Evolutionary conservation across 2,113 vertebrate genomes (phyloP).

Genomic region (Sebastes fasciatus): DNA sequence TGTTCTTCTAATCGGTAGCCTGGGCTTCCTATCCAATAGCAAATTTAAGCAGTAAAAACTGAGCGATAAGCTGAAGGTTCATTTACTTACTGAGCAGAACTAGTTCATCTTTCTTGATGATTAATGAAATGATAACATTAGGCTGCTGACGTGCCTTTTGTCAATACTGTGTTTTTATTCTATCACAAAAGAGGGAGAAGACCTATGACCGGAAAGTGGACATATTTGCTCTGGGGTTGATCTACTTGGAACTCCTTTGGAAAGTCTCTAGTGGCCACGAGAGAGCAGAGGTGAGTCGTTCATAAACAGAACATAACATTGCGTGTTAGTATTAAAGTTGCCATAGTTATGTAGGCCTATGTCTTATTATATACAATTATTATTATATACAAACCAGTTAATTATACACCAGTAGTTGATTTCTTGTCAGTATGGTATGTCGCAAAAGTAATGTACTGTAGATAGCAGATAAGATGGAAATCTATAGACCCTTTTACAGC

Average conservation of each 20-base stretch:
- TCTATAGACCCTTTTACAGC: no score
- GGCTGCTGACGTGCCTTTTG: neutral
- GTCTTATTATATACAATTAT: neutral
- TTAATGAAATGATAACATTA: neutral
- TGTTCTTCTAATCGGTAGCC: neutral
- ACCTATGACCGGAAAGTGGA: slow-evolving; percentile 87
- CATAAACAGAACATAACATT: neutral
- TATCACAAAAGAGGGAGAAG: neutral
- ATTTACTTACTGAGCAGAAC: neutral
- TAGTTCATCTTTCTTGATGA: neutral
- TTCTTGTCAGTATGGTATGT: neutral
- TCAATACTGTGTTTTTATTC: neutral
- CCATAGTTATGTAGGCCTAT: neutral
- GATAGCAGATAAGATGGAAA: neutral
- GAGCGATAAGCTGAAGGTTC: neutral
- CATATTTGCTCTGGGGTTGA: slow-evolving; percentile 90
- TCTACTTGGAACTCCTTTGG: slow-evolving; percentile 88
- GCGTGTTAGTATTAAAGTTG: neutral
- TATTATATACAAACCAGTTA: no score
- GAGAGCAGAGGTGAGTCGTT: slow-evolving; percentile 59
- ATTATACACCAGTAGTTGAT: neutral
- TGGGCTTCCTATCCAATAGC: no score
- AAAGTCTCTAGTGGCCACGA: slow-evolving; percentile 37
- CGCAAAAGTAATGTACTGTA: neutral
- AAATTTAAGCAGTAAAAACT: neutral